These are phyloP conservation scores for Cyclura pinguis DNA, from an alignment of 2,797 vertebrate genomes.

Conservation along the genomic window DNA sequence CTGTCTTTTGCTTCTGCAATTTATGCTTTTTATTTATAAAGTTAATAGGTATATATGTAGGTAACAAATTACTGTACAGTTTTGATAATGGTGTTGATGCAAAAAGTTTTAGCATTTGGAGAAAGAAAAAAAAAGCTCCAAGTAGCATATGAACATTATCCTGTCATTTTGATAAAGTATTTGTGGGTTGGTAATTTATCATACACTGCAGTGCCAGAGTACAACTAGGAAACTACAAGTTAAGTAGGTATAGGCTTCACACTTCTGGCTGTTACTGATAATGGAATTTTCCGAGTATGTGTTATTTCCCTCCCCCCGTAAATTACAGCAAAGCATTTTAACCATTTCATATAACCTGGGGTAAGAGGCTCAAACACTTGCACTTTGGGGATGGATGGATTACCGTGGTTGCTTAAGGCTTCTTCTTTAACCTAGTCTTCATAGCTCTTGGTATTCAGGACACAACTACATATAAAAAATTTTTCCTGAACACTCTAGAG, in stretches of 20 bases:
- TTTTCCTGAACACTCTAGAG: background rate
- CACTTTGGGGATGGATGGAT: background rate
- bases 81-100: background rate
- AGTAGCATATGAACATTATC: constrained; percentile 1
- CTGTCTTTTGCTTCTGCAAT: background rate
- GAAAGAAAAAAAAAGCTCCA: background rate
- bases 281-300: background rate
- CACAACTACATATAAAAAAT: background rate
- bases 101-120: background rate
- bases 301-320: background rate
- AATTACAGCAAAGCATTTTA: constrained; percentile 16
- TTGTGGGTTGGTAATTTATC: background rate
- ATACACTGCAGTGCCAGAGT: background rate
- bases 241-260: background rate
- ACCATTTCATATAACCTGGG: background rate
- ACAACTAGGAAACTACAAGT: constrained; percentile 28
- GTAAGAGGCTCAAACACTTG: background rate
- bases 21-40: background rate
- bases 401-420: background rate
- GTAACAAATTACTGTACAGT: background rate
- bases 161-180: background rate
- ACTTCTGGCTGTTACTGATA: background rate
- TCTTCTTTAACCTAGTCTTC: background rate
- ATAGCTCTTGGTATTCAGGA: background rate
- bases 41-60: background rate